These are phyloP conservation scores for Rhynchotus rufescens DNA, from an alignment of 2,797 vertebrate species.

Conservation along the genomic window DNA sequence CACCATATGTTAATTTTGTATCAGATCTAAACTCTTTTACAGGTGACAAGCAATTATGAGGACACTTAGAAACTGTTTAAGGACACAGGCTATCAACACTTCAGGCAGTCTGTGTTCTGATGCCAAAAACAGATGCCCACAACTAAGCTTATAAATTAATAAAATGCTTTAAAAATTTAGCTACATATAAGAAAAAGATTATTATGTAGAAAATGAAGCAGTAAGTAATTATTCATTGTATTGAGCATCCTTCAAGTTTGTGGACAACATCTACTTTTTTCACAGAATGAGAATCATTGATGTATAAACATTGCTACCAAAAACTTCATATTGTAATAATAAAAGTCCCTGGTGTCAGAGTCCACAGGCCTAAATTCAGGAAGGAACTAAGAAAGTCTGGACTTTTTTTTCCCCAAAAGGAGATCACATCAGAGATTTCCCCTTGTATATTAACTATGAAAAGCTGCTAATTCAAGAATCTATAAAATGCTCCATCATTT, in stretches of 20 bases:
- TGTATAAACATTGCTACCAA: not conserved
- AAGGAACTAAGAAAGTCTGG: not conserved
- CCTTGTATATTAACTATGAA: not conserved
- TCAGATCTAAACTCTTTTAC: slow-evolving; percentile 75
- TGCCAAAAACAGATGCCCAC: slow-evolving; percentile 68
- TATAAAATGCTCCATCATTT: not conserved
- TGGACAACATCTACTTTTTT: slow-evolving; percentile 18
- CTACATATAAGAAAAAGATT: slow-evolving; percentile 63
- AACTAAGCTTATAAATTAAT: slow-evolving; percentile 75
- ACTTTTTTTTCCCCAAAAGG: not conserved
- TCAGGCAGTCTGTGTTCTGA: slow-evolving; percentile 46
- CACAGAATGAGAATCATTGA: not conserved
- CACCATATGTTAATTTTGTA: slow-evolving; percentile 78
- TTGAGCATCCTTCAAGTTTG: slow-evolving; percentile 1
- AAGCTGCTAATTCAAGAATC: not conserved
- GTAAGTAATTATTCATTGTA: slow-evolving; percentile 61
- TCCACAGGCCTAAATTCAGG: not conserved
- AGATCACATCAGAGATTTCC: not conserved
- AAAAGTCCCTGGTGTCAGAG: not conserved
- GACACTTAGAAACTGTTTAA: slow-evolving; percentile 77
- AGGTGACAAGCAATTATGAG: slow-evolving; percentile 81
- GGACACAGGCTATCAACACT: slow-evolving; percentile 73
- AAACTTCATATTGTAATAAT: not conserved
- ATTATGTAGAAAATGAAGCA: slow-evolving; percentile 61
- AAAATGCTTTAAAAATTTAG: slow-evolving; percentile 73